Conservation (phyloP, 1,140 invertebrate genomes). For the Dreissena polymorpha region DNA sequence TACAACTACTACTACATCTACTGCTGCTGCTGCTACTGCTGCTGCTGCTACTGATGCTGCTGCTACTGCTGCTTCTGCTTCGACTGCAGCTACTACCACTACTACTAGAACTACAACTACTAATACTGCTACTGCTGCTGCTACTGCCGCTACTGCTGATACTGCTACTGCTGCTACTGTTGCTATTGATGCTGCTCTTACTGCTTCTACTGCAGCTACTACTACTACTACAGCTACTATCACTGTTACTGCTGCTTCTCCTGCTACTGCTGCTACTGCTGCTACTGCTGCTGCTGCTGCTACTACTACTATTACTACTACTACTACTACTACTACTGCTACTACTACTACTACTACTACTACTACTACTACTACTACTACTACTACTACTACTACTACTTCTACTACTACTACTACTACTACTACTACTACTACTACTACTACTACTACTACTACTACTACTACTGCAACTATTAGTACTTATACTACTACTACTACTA, state of each 20-base stretch:
- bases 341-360: slow-evolving; percentile 2
- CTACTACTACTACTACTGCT: slow-evolving; percentile 1
- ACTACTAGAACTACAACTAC: not conserved
- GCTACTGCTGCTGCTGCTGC: not conserved
- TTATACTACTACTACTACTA: slow-evolving; percentile 1
- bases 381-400: not conserved
- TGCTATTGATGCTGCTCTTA: not conserved
- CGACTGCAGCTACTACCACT: not conserved
- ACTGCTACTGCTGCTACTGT: not conserved
- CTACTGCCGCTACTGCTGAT: not conserved
- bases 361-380: not conserved
- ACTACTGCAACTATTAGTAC: not conserved
- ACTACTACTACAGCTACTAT: not conserved
- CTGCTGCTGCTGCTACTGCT: not conserved
- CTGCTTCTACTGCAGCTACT: not conserved
- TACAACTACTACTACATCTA: not conserved
- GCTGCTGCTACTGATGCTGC: not conserved
- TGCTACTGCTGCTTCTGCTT: not conserved
- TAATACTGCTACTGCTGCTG: not conserved
- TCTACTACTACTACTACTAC: not conserved
- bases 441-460: slow-evolving; percentile 2
- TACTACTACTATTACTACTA: slow-evolving; percentile 1
- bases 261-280: not conserved
- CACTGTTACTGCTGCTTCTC: not conserved
- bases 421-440: slow-evolving; percentile 3